Base-by-base conservation (phyloP, 2,797 vertebrate genomes). In the Chaunax sp. region DNA sequence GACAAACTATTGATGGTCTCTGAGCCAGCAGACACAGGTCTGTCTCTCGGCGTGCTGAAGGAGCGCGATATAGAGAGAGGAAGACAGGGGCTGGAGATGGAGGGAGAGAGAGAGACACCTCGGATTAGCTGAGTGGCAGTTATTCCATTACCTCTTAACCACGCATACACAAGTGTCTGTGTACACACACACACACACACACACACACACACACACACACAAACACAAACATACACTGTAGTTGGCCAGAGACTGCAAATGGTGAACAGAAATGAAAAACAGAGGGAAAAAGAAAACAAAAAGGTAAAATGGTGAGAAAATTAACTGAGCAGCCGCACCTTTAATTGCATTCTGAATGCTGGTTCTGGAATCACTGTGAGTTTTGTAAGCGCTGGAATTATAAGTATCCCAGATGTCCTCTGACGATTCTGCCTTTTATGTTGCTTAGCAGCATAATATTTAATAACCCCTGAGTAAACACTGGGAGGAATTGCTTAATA, bases 391-490 rank as follows among this genome's bases (percentile, higher is more conserved):
- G 14, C 58, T 62, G 77, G 80, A 88, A 82, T 88, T 87, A 89
- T 83, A 84, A 82, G 76, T 77, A 87, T 84, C 77, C 79, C 1
- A 37, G 70, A 78, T 84, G 77, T 83, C 80, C 77, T 89, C 85
- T 75, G 86, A 89, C 46, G 63, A 84, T 86, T 79, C 73, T 59
- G 70, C 80, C 84, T 86, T 85, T 78, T 85, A 71, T 90, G 87
- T 80, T 80, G 83, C 87, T 92, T 89, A 84, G 87, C 82, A 66
- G 83, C 80, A 75, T 88, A 83, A 92, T 93, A 92, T 92, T 91
- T 91, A 91, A 92, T 93, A 90, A 92, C 87, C 90, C 87, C 76
- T 44, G 86, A 89, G 87, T 92, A 92, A 92, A 92, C 87, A 92
- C 83, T 82, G 80, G 18, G 68, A 89, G 88, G 86, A 90, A 91